Conservation (phyloP, 2,797 vertebrate species). For the Megaceryle alcyon region DNA sequence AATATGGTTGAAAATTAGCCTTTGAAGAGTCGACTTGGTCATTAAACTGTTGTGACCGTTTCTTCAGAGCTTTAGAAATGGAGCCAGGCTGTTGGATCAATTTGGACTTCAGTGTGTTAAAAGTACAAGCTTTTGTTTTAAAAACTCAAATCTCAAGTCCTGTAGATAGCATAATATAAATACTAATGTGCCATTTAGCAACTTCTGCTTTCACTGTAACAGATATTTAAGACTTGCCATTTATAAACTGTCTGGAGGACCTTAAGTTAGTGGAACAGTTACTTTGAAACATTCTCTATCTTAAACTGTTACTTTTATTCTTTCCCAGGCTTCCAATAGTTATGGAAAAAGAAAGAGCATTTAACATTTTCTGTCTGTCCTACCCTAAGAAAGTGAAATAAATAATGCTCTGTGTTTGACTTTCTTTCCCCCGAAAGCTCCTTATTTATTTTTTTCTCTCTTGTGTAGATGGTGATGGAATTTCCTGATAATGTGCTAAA, state of each 20-base stretch:
- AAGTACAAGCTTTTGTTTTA: background rate
- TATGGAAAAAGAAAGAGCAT: background rate
- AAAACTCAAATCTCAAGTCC: background rate
- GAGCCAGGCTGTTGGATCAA: background rate
- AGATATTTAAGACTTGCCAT: background rate
- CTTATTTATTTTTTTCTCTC: background rate
- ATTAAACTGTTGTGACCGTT: constrained; percentile 32
- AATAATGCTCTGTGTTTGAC: background rate
- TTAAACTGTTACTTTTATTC: background rate
- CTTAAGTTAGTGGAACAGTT: background rate
- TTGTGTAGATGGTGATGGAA: constrained; percentile 96
- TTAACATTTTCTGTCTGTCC: background rate
- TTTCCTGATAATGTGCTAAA: constrained; percentile 92
- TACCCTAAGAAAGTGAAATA: background rate
- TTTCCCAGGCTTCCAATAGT: background rate
- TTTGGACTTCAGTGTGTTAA: background rate
- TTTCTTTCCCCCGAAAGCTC: background rate
- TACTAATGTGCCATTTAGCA: background rate
- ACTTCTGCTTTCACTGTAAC: background rate
- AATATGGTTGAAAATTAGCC: constrained; percentile 30
- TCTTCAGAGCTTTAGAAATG: background rate
- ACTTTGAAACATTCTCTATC: background rate
- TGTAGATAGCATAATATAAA: background rate
- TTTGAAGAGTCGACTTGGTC: background rate
- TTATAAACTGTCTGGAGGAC: background rate